Evolutionary conservation across 2,113 vertebrate species (phyloP), one percentile per base, ranked within the genome.

Genomic region (Coregonus clupeaformis): DNA sequence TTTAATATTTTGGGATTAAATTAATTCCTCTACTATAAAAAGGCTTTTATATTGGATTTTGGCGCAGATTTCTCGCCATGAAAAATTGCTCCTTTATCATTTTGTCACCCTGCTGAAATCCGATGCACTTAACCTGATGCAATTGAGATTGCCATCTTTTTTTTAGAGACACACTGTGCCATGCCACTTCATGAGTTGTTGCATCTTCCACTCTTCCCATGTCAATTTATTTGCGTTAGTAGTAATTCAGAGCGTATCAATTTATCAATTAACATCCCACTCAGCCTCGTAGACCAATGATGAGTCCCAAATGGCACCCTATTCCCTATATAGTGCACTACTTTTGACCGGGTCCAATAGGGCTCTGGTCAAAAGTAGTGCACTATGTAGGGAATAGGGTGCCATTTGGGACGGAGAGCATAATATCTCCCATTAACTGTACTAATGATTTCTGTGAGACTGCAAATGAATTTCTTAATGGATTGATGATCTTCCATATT

Each of bases 1-100:
- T 94, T 92, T 89, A 92, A 94, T 93, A 94, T 94, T 94, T 93
- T 93, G 92, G 92, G 92, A 92, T 92, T 88, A 91, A 82, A 87
- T 93, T 94, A 94, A 94, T 94, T 93, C 91, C 91, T 90, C 86
- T 82, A 92, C 92, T 94, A 94, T 93, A 93, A 93, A 94, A 93
- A 94, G 93, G 86, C 89, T n/a, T n/a, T n/a, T n/a, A n/a, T n/a
- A n/a, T 92, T 91, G 90, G 92, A 93, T 83, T 87, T 88, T 87
- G 72, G 77, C 62, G 69, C 80, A 76, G 81, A 84, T 85, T 73
- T 80, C 71, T 71, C 74, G 32, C 68, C 69, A 52, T 82, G 82
- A 86, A 77, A 84, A 91, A 89, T 88, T 57, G 57, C 69, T 70
- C 81, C 90, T 82, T 87, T 87, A 88, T 89, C 87, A 87, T 89